Evolutionary conservation across 2,797 vertebrate genomes (phyloP).

Genomic region (Alfaro cultratus): DNA sequence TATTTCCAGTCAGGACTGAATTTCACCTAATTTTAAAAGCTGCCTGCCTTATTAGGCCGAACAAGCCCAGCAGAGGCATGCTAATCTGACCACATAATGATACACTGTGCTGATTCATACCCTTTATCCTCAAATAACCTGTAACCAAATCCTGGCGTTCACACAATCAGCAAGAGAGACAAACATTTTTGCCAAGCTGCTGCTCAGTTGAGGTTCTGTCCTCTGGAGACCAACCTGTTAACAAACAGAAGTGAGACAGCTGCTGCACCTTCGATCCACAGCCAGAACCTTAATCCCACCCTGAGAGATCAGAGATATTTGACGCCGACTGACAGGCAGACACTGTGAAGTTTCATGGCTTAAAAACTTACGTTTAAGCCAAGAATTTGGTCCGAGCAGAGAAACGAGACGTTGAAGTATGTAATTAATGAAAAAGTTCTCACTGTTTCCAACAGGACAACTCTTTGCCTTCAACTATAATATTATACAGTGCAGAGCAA

Average conservation of each 20-base stretch:
- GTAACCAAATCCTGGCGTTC: conserved; percentile 1
- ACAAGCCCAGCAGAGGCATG: neutral
- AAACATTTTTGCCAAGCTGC: neutral
- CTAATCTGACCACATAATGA: neutral
- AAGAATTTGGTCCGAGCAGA: neutral
- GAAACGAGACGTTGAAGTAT: neutral
- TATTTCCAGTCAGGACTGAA: neutral
- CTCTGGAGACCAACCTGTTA: neutral
- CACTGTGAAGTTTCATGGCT: neutral
- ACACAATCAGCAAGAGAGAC: neutral
- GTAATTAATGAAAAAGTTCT: neutral
- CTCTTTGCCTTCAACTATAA: neutral
- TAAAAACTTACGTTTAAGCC: neutral
- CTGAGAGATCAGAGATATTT: conserved; percentile 30
- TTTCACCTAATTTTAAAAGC: conserved; percentile 8
- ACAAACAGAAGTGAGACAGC: conserved; percentile 5
- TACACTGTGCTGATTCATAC: neutral
- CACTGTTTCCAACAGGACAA: neutral
- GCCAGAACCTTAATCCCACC: conserved; percentile 36
- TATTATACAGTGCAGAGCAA: neutral
- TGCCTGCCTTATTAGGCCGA: conserved; percentile 27
- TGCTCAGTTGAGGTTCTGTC: neutral
- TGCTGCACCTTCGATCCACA: conserved; percentile 10
- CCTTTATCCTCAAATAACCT: conserved; percentile 9
- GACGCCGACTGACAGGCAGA: conserved; percentile 37